Conservation (phyloP, 2,888 invertebrate species). For the Hartigia nigra region DNA sequence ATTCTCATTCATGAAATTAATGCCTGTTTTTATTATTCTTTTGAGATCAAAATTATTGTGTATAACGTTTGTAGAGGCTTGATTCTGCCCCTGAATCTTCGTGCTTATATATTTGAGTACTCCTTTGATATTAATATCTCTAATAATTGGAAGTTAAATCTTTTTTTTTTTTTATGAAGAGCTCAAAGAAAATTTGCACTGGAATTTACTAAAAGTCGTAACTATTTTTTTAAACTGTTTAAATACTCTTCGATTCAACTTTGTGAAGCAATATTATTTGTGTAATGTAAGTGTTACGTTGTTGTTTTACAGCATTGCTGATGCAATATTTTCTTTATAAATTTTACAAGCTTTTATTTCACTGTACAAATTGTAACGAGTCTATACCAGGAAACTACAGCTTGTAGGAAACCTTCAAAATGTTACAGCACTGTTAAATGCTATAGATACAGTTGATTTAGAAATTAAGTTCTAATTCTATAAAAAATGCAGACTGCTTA, state of each 20-base stretch:
- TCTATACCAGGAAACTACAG: background rate
- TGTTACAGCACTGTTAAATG: background rate
- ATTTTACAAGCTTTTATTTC: background rate
- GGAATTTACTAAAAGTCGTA: background rate
- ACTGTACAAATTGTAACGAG: background rate
- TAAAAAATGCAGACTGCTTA: background rate
- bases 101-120: background rate
- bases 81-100: background rate
- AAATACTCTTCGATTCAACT: background rate
- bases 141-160: background rate
- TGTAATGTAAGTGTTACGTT: background rate
- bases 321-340: background rate
- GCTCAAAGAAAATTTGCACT: background rate
- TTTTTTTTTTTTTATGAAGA: background rate
- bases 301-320: background rate
- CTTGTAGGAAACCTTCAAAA: background rate
- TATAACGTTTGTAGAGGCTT: background rate
- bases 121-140: background rate
- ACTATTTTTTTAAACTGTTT: background rate
- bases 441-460: background rate
- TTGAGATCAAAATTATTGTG: background rate
- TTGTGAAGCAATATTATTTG: background rate
- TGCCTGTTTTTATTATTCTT: background rate
- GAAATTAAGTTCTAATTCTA: background rate
- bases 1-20: background rate